Conservation (phyloP, 2,888 invertebrate genomes). For the Tetrapedia diversipes region DNA sequence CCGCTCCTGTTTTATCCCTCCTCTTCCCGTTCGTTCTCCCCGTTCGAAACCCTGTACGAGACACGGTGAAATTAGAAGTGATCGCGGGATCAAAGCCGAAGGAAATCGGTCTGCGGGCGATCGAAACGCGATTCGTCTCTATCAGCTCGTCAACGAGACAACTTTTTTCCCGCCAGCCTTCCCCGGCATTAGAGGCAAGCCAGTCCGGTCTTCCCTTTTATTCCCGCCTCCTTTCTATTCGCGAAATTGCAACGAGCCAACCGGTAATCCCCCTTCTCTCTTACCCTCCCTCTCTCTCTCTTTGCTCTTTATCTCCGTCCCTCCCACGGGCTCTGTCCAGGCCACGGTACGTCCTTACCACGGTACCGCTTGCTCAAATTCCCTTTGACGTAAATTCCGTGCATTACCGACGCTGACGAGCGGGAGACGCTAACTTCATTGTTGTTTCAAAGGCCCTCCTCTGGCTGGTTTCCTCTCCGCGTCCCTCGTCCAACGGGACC, state of each 20-base stretch:
- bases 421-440: constrained; percentile 80
- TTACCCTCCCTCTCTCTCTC: constrained; percentile 8
- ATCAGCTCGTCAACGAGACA: constrained; percentile 49
- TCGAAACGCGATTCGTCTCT: constrained; percentile 32
- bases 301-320: constrained; percentile 18
- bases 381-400: constrained; percentile 79
- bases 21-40: too few relatives aligned
- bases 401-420: constrained; percentile 80
- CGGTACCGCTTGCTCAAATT: constrained; percentile 71
- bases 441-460: constrained; percentile 79
- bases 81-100: not conserved
- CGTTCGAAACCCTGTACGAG: not conserved
- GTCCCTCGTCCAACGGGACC: constrained; percentile 53
- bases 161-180: constrained; percentile 43
- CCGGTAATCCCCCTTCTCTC: not conserved
- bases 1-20: not conserved
- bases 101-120: constrained; percentile 3
- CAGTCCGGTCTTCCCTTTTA: not conserved
- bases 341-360: constrained; percentile 51
- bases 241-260: constrained; percentile 38
- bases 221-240: constrained; percentile 8
- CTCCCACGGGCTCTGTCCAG: constrained; percentile 34
- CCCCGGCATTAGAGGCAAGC: constrained; percentile 7
- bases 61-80: constrained; percentile 6
- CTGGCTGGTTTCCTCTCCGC: constrained; percentile 55